These are phyloP conservation scores for Drosophila pectinifera DNA, from an alignment of 1,140 invertebrate species.

Conservation along the genomic window DNA sequence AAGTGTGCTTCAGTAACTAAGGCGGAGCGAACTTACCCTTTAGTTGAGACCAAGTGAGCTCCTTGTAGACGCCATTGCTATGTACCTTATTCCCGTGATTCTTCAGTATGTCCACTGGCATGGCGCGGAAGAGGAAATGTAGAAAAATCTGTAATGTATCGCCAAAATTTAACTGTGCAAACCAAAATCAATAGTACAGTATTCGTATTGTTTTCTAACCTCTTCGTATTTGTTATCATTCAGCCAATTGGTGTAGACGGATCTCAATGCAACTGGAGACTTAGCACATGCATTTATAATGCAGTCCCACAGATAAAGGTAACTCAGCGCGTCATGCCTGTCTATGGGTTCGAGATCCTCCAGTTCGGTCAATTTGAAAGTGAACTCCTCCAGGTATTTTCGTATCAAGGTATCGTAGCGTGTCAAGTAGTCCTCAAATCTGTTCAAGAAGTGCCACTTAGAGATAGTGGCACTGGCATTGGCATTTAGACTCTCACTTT, in stretches of 20 bases:
- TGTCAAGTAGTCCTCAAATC: constrained; percentile 86
- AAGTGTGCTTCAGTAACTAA: constrained; percentile 17
- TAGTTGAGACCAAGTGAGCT: constrained; percentile 68
- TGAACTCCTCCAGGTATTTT: constrained; percentile 78
- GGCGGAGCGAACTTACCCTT: constrained; percentile 65
- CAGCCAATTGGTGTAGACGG: constrained; percentile 89
- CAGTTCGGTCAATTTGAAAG: constrained; percentile 76
- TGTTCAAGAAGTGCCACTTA: constrained; percentile 85
- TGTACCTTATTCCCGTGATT: constrained; percentile 77
- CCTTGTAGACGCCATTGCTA: constrained; percentile 71
- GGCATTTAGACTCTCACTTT: constrained; percentile 55
- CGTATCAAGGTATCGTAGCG: constrained; percentile 64
- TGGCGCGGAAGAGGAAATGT: constrained; percentile 79
- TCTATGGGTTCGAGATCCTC: constrained; percentile 71
- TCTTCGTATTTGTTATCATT: constrained; percentile 86
- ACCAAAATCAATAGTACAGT: constrained; percentile 51
- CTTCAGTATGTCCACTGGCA: constrained; percentile 82
- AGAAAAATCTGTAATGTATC: constrained; percentile 70
- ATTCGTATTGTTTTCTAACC: constrained; percentile 39
- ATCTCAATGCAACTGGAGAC: constrained; percentile 89
- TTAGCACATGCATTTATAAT: constrained; percentile 89
- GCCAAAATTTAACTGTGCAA: constrained; percentile 53
- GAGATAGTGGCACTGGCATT: constrained; percentile 38
- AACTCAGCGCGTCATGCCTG: constrained; percentile 81
- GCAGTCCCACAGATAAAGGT: constrained; percentile 91